A percentile compares a stretch with the other conserved stretches of the same genome.
Evolutionary conservation across 2,888 invertebrate species (phyloP).

Genomic region (Mechanitis mazaeus): DNA sequence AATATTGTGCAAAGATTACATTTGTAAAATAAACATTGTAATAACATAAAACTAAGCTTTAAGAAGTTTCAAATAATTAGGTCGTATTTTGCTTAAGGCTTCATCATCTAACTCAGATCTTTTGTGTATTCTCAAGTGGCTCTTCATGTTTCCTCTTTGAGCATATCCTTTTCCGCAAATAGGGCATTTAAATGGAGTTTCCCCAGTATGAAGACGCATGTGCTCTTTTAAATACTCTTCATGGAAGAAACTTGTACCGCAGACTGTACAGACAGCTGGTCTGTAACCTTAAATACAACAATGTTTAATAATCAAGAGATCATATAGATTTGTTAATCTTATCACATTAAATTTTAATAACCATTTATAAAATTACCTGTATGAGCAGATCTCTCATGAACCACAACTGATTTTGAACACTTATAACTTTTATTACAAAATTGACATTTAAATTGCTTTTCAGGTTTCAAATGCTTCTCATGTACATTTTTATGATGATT

Average conservation of each 20-base stretch:
- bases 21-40: background rate
- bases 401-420: conserved; percentile 56
- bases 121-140: conserved; percentile 63
- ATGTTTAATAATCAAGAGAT: background rate
- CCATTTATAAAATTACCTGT: conserved; percentile 49
- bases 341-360: background rate
- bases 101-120: conserved; percentile 56
- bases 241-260: conserved; percentile 61
- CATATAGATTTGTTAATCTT: too few species aligned
- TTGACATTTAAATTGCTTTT: conserved; percentile 51
- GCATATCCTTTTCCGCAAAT: conserved; percentile 68
- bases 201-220: conserved; percentile 69
- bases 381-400: conserved; percentile 69
- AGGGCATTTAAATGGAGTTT: conserved; percentile 70
- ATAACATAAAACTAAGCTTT: conserved; percentile 38
- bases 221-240: conserved; percentile 67
- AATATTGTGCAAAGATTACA: conserved; percentile 3
- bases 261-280: conserved; percentile 61
- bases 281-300: conserved; percentile 53
- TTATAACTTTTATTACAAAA: conserved; percentile 62
- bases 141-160: conserved; percentile 69
- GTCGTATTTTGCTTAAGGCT: conserved; percentile 57
- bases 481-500: conserved; percentile 57
- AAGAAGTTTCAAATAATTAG: conserved; percentile 59
- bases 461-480: conserved; percentile 44